Conservation (phyloP, 2,113 vertebrate genomes). For the Stomatorhinus ivindoensis region DNA sequence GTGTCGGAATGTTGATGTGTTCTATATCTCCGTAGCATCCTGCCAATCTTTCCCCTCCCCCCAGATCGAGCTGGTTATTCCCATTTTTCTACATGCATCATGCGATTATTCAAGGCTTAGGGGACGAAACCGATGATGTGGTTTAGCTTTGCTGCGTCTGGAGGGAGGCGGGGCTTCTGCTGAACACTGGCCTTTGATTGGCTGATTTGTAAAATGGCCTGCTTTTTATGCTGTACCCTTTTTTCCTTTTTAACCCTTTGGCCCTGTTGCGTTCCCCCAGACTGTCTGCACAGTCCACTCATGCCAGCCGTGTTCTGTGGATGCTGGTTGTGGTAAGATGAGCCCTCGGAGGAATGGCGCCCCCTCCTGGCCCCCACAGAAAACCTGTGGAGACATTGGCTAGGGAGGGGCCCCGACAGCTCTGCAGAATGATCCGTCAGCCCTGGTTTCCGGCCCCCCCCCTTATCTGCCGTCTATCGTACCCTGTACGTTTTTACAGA, state of each 20-base stretch:
- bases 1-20: constrained; percentile 4
- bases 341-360: neutral
- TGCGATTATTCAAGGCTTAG: neutral
- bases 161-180: neutral
- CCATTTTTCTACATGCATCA: neutral
- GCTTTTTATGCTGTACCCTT: neutral
- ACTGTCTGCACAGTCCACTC: neutral
- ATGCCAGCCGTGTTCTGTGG: neutral
- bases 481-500: neutral
- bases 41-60: neutral
- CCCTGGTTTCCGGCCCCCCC: neutral
- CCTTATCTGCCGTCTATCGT: neutral
- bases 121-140: neutral
- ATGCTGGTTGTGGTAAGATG: neutral
- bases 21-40: neutral
- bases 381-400: neutral
- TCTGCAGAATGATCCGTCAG: neutral
- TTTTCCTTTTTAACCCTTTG: neutral
- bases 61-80: neutral
- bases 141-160: neutral
- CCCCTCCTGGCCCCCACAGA: neutral
- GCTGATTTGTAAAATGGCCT: neutral
- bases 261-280: neutral
- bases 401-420: neutral
- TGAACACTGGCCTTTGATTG: neutral